phyloP scores from a whole-genome alignment of 1,140 invertebrate species.

The Anastrepha ludens region DNA sequence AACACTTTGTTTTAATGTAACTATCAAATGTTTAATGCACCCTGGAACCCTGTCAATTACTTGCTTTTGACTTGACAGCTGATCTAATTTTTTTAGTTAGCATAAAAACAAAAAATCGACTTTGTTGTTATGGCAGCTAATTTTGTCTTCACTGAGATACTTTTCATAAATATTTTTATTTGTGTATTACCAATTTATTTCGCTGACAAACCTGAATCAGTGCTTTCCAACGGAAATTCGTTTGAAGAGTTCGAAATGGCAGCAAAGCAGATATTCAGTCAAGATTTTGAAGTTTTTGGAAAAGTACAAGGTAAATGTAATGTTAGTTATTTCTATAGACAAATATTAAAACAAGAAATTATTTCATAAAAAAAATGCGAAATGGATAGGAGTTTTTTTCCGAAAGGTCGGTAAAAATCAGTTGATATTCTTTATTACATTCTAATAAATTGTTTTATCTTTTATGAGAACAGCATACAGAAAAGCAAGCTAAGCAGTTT shows the following conservation, averaged over 20 bases:
- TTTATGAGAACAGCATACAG: slow-evolving; percentile 77
- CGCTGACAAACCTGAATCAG: neutral
- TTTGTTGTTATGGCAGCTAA: slow-evolving; percentile 42
- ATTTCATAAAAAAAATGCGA: slow-evolving; percentile 5
- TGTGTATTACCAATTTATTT: neutral
- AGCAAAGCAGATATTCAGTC: slow-evolving; percentile 57
- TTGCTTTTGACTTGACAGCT: neutral
- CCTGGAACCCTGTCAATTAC: neutral
- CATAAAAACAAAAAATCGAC: slow-evolving; percentile 12
- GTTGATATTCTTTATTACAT: neutral
- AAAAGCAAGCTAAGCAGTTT: slow-evolving; percentile 77
- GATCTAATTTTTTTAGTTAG: slow-evolving; percentile 16
- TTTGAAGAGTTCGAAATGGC: slow-evolving; percentile 47
- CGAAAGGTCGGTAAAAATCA: slow-evolving; percentile 64
- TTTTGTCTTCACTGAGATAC: neutral
- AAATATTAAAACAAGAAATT: neutral
- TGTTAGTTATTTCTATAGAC: neutral
- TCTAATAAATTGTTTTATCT: slow-evolving; percentile 58
- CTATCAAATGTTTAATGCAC: neutral
- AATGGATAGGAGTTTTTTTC: slow-evolving; percentile 66
- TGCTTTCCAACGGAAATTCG: neutral
- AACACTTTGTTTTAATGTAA: too few relatives aligned
- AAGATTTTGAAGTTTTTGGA: slow-evolving; percentile 78
- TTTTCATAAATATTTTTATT: slow-evolving; percentile 19
- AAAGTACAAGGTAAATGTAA: slow-evolving; percentile 76